Percentiles rank a stretch among this genome's conserved stretches.
phyloP scores from a whole-genome alignment of 2,113 vertebrate species.

The Mastomys natalensis region DNA sequence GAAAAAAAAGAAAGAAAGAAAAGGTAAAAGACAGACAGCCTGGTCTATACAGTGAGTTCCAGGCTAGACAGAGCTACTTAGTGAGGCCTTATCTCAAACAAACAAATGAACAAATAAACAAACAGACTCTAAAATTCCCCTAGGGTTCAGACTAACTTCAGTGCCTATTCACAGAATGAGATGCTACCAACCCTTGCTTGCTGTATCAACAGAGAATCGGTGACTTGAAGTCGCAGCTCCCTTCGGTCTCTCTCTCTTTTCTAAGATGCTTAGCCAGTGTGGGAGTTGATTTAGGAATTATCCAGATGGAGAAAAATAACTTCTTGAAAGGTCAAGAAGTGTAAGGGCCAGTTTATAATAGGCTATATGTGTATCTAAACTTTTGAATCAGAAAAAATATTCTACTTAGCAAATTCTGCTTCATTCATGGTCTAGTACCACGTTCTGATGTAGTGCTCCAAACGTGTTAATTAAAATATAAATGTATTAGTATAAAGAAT shows the following conservation, averaged over 20 bases:
- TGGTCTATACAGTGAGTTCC: neutral
- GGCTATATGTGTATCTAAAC: neutral
- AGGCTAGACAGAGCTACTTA: neutral
- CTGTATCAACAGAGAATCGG: neutral
- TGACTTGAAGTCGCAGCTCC: neutral
- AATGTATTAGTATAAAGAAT: neutral
- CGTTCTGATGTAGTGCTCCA: neutral
- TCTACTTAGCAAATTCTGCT: neutral
- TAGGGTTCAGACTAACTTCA: neutral
- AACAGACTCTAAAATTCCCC: neutral
- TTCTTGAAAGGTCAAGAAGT: slow-evolving; percentile 26
- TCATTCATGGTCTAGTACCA: neutral
- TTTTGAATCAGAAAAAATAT: slow-evolving; percentile 45
- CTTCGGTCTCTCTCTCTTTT: slow-evolving; percentile 5
- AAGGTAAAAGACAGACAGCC: too few species aligned
- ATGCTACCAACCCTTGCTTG: neutral
- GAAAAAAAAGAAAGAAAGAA: too few species aligned
- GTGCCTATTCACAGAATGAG: too few species aligned
- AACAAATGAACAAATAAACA: neutral
- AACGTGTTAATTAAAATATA: slow-evolving; percentile 41
- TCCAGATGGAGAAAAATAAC: neutral
- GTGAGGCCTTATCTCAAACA: neutral
- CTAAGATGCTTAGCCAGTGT: slow-evolving; percentile 13
- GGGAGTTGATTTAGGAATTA: neutral
- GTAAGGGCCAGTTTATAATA: neutral